Evolutionary conservation across 2,113 vertebrate species (phyloP), one percentile per base, ranked within the genome.

Genomic region (Saimiri boliviensis): DNA sequence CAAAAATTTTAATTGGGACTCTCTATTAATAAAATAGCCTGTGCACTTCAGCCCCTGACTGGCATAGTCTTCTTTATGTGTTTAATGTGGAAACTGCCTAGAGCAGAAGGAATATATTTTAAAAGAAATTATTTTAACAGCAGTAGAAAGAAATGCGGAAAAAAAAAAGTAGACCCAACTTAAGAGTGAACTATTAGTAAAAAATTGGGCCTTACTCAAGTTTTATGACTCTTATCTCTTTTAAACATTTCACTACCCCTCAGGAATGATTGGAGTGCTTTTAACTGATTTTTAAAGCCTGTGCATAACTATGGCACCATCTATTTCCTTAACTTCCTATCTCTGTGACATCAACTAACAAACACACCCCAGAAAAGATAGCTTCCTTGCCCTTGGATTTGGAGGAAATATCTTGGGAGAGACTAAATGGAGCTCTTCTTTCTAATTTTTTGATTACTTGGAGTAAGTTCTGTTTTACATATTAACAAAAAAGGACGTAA

Each of bases 71-170:
- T 95, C 54, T 80, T 82, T 89, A 45, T 86, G 32, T 83, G 58
- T 85, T 91, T 88, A 86, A 80, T 81, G n/a, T 58, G 27, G 85
- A 92, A 94, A 93, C 76, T 68, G 58, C 58, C 58, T 70, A n/a
- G 1, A 82, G 49, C 30, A 86, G 58, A 91, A 83, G 94, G 66
- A 86, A 94, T n/a, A 91, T 54, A 87, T 97, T 73, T 58, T 52
- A 74, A 95, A 63, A 82, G 37, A 11, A 58, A 93, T 96, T 80
- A 85, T 71, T 95, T 76, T 92, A 94, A 77, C 8, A 97, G 40
- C 30, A 79, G n/a, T 83, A 87, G 35, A 94, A 81, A 93, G 45
- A 81, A 93, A 80, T 7, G 23, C 81, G 58, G 17, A 27, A 60
- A 54, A 95, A 54, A 95, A 94, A 82, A 83, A 82, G 47, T 35